Conservation (phyloP, 2,113 vertebrate species). For the Bombycilla garrulus region DNA sequence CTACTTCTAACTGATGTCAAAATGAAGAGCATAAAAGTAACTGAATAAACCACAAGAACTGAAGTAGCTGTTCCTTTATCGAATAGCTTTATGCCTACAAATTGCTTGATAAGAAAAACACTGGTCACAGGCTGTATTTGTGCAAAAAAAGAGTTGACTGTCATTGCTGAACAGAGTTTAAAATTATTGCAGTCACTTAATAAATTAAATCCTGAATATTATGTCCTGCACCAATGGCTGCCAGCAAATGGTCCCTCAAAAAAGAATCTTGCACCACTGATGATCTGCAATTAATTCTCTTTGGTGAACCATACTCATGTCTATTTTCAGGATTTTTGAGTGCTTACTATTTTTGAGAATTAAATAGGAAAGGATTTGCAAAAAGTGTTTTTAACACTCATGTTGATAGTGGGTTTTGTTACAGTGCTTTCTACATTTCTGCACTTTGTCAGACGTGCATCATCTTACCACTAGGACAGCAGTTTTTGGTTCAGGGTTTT, state of each 20-base stretch:
- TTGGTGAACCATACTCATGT: not conserved
- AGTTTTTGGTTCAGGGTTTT: fast-evolving
- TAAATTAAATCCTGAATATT: not conserved
- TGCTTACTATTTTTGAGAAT: not conserved
- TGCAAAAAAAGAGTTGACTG: not conserved
- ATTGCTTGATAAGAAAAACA: not conserved
- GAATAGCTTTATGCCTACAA: not conserved
- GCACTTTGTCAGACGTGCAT: not conserved
- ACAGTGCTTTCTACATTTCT: not conserved
- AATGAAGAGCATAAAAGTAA: not conserved
- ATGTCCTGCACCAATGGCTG: not conserved
- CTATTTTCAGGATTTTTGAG: not conserved
- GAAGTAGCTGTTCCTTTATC: not conserved
- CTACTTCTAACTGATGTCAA: not conserved
- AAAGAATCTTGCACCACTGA: fast-evolving
- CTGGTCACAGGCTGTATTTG: not conserved
- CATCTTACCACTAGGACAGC: not conserved
- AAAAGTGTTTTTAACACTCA: not conserved
- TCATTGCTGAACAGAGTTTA: not conserved
- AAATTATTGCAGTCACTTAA: not conserved
- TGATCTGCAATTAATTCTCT: not conserved
- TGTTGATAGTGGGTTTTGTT: fast-evolving
- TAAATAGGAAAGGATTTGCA: not conserved
- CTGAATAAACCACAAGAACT: not conserved
- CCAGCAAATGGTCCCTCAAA: not conserved